phyloP scores from a whole-genome alignment of 2,113 vertebrate species.

The Cyprinodon variegatus region DNA sequence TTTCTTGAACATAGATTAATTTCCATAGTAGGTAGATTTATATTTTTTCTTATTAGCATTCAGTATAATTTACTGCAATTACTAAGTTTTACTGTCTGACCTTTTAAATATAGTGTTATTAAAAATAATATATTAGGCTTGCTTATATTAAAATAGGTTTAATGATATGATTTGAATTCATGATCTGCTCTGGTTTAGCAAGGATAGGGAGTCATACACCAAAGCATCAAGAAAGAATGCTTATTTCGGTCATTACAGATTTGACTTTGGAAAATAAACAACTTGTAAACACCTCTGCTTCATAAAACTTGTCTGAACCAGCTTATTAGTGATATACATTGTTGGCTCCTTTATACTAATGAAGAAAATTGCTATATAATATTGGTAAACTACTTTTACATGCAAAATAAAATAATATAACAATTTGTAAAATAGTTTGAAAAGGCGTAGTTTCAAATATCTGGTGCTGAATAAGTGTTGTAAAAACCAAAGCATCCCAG shows the following conservation, averaged over 20 bases:
- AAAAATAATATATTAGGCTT: too few relatives aligned
- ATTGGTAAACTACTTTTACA: neutral
- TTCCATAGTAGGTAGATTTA: too few relatives aligned
- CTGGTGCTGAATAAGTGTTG: conserved; percentile 27
- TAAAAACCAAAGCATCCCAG: conserved; percentile 41
- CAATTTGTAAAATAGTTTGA: conserved; percentile 8
- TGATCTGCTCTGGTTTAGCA: neutral
- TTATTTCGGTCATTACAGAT: neutral
- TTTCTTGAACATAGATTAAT: too few relatives aligned
- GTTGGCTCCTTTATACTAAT: neutral
- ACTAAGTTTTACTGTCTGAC: neutral
- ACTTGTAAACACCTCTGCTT: neutral
- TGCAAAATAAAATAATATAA: conserved; percentile 1
- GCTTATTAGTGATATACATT: neutral
- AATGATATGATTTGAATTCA: neutral
- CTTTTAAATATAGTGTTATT: neutral
- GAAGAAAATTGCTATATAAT: neutral
- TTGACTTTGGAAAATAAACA: neutral
- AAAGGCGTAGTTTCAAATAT: conserved; percentile 22
- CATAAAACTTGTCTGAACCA: neutral
- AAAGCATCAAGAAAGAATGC: neutral
- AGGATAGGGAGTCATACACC: neutral
- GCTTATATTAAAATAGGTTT: too few relatives aligned
- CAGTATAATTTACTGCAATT: neutral
- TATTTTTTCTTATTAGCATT: too few relatives aligned